Base-by-base conservation (phyloP, 2,888 invertebrate species). In the Brachyopa scutellaris region DNA sequence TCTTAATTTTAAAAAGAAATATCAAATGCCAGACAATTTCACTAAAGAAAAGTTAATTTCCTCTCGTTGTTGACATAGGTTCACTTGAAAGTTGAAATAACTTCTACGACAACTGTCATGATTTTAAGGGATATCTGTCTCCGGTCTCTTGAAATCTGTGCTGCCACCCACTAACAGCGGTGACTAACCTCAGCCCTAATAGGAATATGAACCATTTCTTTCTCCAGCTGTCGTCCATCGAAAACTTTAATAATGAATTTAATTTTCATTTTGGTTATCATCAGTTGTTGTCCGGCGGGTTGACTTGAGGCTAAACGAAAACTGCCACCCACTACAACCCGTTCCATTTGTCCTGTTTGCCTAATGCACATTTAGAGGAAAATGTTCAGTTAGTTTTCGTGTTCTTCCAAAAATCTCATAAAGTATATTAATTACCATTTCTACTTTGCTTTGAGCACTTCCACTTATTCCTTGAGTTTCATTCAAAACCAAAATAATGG, bases 231-330 rank as follows among this genome's bases (percentile, higher is more conserved):
- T 74, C 69, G 74, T 49, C 74, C 55, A 62, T 57, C 69, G 23
- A 69, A 74, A 74, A 74, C 74, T 80, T 80, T 62, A 74, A 80
- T 80, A 80, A 80, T 80, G 69, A 80, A 69, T 80, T 80, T 74
- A 74, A 80, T 80, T 67, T 80, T 80, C 79, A 61, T 74, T 80
- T 80, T 55, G 74, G 74, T 80, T 80, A 80, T 69, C 74, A 74
- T 73, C 53, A 62, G 61, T 67, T 74, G 55, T 62, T 74, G 66
- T 69, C 55, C 47, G 40, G 19, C 45, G 62, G 61, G 31, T 40
- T 74, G 62, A 67, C 61, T 74, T 40, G 13, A 45, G 64, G 61
- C 72, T 8, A 57, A 42, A 61, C 15, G 33, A 59, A 36, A 13
- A 19, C 38, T 51, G 3, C 11, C 62, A 33, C 70, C 26, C 47